Evolutionary conservation across 2,888 invertebrate genomes (phyloP).

Genomic region (Erpobdella octoculata): DNA sequence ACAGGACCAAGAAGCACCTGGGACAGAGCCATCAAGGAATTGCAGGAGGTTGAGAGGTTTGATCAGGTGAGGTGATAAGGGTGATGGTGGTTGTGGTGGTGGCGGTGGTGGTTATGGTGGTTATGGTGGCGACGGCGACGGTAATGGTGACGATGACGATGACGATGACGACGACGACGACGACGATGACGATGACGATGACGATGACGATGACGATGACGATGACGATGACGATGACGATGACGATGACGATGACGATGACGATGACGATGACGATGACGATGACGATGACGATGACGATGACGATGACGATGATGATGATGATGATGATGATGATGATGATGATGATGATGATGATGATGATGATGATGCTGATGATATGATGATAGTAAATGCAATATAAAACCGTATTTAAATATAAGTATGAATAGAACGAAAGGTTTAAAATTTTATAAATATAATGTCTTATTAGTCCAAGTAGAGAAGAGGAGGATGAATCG

Average conservation of each 20-base stretch:
- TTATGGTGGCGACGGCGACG: too few species aligned
- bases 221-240: conserved; percentile 12
- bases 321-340: conserved; percentile 13
- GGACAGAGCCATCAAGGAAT: conserved; percentile 48
- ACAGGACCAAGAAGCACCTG: conserved; percentile 43
- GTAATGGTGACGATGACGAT: too few species aligned
- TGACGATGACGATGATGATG: conserved; percentile 6
- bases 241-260: conserved; percentile 8
- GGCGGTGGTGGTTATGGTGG: too few species aligned
- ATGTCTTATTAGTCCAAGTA: too few species aligned
- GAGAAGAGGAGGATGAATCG: too few species aligned
- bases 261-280: conserved; percentile 18
- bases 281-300: conserved; percentile 12
- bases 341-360: conserved; percentile 20
- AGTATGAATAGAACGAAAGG: too few species aligned
- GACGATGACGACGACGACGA: too few species aligned
- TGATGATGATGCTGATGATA: conserved; percentile 25
- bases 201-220: conserved; percentile 10
- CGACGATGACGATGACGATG: conserved; percentile 13
- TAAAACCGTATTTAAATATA: too few species aligned
- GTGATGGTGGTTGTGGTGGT: too few species aligned
- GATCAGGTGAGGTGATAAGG: conserved; percentile 36
- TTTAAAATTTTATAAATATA: too few species aligned
- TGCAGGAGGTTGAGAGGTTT: conserved; percentile 43
- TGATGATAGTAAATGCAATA: too few species aligned